Evolutionary conservation across 1,140 invertebrate genomes (phyloP), one percentile per base, ranked within the genome.

Genomic region (Aphelenchoides fujianensis): DNA sequence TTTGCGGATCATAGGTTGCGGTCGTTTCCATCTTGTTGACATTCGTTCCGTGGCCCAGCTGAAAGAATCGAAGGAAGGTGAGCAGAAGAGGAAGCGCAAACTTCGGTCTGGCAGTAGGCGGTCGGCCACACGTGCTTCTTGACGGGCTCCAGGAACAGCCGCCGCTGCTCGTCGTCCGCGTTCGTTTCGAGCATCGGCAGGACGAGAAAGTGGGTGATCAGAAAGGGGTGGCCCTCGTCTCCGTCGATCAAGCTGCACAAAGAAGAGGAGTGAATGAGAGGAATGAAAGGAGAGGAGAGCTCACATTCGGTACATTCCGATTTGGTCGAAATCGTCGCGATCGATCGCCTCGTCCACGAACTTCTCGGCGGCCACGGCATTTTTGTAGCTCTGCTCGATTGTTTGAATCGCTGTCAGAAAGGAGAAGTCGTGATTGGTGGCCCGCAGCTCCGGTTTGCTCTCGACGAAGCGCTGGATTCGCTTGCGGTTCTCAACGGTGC

Each of bases 31-130:
- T 84, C 0, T 92, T 93, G 80, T 92, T 88, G 59, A 96, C 89
- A 84, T 94, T 94, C 3, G 93, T 94, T 7, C 87, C 87, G 71
- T 71, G 67, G 0, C 67, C 68, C 27, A 71, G 52, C 62, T 67
- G 52, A 66, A 66, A n/a, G n/a, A n/a, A n/a, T n/a, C n/a, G n/a
- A n/a, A n/a, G n/a, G n/a, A n/a, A n/a, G n/a, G n/a, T n/a, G 27
- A 16, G n/a, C 3, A 52, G 54, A 63, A 23, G 28, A 41, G 62
- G 9, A n/a, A n/a, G n/a, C n/a, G n/a, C n/a, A n/a, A n/a, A 95
- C 85, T 86, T 95, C 93, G 23, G 93, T 95, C 89, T 95, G 94
- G 63, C 92, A 93, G 86, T 95, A 95, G 27, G 92, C 94, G 67
- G 93, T 92, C 80, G 96, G 90, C 73, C 96, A 92, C 79, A 96